These are phyloP conservation scores for Cepaea hortensis DNA, from an alignment of 2,888 invertebrate genomes.

Conservation along the genomic window DNA sequence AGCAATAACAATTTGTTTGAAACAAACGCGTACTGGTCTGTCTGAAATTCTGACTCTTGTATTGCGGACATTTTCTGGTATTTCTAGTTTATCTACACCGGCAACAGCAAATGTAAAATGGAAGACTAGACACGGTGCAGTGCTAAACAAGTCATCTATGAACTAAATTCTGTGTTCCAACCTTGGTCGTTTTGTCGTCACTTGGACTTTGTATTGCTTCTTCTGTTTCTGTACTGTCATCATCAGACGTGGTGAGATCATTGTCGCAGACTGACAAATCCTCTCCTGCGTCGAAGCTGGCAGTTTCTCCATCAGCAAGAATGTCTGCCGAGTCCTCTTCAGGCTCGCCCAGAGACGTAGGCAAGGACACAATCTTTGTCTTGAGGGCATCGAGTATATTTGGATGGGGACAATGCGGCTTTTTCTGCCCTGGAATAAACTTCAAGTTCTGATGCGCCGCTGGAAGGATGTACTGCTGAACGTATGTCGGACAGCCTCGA, in stretches of 20 bases:
- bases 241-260: slow-evolving; percentile 15
- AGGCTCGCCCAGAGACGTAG: slow-evolving; percentile 45
- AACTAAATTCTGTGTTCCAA: neutral
- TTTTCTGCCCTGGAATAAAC: slow-evolving; percentile 5
- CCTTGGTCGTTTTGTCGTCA: neutral
- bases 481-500: slow-evolving; percentile 69
- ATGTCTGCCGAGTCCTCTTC: neutral
- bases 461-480: slow-evolving; percentile 63
- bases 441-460: slow-evolving; percentile 36
- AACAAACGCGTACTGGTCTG: too few species aligned
- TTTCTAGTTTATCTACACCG: too few species aligned
- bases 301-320: neutral
- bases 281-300: neutral
- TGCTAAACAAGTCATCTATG: slow-evolving; percentile 1
- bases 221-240: slow-evolving; percentile 1
- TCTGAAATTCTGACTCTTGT: too few species aligned
- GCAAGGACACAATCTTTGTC: slow-evolving; percentile 51
- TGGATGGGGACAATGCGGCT: slow-evolving; percentile 70
- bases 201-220: neutral
- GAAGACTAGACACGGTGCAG: too few species aligned
- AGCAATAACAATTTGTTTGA: too few species aligned
- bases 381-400: slow-evolving; percentile 66
- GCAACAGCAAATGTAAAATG: too few species aligned
- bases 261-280: neutral
- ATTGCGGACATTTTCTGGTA: too few species aligned